Base-by-base conservation (phyloP, 2,113 vertebrate species). In the Lucifuga dentata region DNA sequence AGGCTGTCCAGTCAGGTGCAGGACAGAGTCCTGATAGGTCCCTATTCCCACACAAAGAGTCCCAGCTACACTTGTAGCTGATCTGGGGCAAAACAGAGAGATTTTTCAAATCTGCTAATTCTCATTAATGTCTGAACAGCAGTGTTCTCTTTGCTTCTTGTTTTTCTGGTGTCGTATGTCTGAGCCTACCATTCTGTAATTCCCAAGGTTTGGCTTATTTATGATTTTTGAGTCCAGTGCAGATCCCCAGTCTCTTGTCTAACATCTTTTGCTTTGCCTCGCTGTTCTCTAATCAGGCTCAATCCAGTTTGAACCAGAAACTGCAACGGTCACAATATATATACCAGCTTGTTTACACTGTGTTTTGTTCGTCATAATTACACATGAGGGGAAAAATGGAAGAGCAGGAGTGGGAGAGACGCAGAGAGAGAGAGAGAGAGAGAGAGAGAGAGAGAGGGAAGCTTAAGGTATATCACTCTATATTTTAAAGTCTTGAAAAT, bases 281-380 rank as follows among this genome's bases (percentile, higher is more conserved):
- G 3, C 12, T 35, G 33, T 11, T 33, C 56, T 61, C 57, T 0
- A 0, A 68, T 65, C 66, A 50, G 78, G 72, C 77, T 5, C 36
- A 39, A 68, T 68, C 84, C 52, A 44, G 82, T 81, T 86, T 83
- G 62, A 56, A 60, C 82, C 80, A 76, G 77, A 57, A 73, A 46
- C 80, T 75, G 68, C 36, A 53, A 19, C 65, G 50, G 55, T 78
- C 63, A 60, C 82, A 66, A 56, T 78, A 80, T 59, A 80, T 83
- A 83, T 70, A 69, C 69, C 68, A 52, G 79, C 68, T 73, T 62
- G 73, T 86, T 86, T 78, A 84, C 52, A 51, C 62, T 73, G 66
- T 78, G 77, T 80, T 73, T 76, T 80, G 69, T 73, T 81, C 71
- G 66, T 72, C 73, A 84, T 87, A 90, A 90, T 86, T 91, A 82